Evolutionary conservation across 1,140 invertebrate species (phyloP).

Genomic region (Hypothenemus hampei): DNA sequence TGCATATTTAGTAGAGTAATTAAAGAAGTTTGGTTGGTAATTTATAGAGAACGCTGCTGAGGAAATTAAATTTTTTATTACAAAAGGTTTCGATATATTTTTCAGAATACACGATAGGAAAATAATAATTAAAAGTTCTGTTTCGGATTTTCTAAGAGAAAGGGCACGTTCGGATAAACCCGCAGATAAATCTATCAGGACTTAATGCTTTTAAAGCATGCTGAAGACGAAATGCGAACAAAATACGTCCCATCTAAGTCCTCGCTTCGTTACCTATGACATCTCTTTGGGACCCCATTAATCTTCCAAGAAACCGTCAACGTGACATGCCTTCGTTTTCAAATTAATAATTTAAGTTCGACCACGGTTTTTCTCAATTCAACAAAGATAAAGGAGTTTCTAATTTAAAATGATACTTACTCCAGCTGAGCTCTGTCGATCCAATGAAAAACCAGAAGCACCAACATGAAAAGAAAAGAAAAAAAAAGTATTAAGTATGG

Average conservation of each 20-base stretch:
- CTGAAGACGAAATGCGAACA: not conserved
- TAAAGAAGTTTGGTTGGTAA: too few species aligned
- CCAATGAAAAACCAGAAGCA: conserved; percentile 29
- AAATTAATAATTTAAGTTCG: not conserved
- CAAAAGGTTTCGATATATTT: too few species aligned
- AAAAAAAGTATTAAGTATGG: too few species aligned
- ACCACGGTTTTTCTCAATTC: not conserved
- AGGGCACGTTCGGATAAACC: too few species aligned
- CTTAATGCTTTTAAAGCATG: conserved; percentile 1
- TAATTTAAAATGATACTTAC: conserved; percentile 49
- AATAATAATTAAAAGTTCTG: too few species aligned
- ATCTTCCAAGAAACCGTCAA: not conserved
- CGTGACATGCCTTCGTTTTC: too few species aligned
- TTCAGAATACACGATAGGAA: too few species aligned
- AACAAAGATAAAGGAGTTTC: not conserved
- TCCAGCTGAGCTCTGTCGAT: conserved; percentile 57
- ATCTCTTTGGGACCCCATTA: not conserved
- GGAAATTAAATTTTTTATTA: too few species aligned
- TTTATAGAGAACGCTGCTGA: too few species aligned
- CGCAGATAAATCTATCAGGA: conserved; percentile 9
- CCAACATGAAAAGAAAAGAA: conserved; percentile 30
- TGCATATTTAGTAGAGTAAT: too few species aligned
- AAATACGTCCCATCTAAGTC: not conserved
- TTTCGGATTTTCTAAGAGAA: too few species aligned
- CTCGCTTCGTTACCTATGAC: conserved; percentile 5